These are phyloP conservation scores for Napeogenes sylphis DNA, from an alignment of 2,888 invertebrate genomes.

Conservation along the genomic window DNA sequence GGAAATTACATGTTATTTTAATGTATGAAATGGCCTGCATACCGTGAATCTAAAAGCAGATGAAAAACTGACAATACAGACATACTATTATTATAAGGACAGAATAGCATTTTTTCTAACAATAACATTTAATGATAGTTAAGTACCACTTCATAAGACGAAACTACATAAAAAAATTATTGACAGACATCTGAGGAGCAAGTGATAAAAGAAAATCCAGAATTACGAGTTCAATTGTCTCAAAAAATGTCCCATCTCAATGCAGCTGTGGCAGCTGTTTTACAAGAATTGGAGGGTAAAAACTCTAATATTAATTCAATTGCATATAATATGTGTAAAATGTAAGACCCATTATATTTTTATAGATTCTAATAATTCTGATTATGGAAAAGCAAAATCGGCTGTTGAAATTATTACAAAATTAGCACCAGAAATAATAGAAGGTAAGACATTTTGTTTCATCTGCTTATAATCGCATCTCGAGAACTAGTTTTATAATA, in stretches of 20 bases:
- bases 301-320: background rate
- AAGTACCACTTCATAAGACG: no score
- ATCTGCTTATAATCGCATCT: background rate
- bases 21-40: no score
- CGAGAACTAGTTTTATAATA: background rate
- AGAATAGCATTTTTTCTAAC: no score
- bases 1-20: no score
- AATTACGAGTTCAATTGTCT: slow-evolving; percentile 27
- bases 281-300: slow-evolving; percentile 44
- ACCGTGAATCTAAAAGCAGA: no score
- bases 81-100: no score
- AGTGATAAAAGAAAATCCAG: background rate
- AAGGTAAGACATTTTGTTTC: slow-evolving; percentile 38
- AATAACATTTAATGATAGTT: no score
- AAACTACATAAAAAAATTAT: no score
- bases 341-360: background rate
- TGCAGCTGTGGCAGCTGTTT: slow-evolving; percentile 47
- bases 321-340: no score
- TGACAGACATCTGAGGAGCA: background rate
- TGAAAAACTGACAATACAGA: no score
- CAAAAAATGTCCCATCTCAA: slow-evolving; percentile 45
- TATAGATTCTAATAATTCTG: slow-evolving; percentile 44
- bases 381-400: slow-evolving; percentile 44
- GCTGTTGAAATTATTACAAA: slow-evolving; percentile 45
- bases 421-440: slow-evolving; percentile 46